A percentile compares a stretch with the other conserved stretches of the same genome.
These are phyloP conservation scores for Pachydiplax longipennis DNA, from an alignment of 2,888 invertebrate species.

Conservation along the genomic window DNA sequence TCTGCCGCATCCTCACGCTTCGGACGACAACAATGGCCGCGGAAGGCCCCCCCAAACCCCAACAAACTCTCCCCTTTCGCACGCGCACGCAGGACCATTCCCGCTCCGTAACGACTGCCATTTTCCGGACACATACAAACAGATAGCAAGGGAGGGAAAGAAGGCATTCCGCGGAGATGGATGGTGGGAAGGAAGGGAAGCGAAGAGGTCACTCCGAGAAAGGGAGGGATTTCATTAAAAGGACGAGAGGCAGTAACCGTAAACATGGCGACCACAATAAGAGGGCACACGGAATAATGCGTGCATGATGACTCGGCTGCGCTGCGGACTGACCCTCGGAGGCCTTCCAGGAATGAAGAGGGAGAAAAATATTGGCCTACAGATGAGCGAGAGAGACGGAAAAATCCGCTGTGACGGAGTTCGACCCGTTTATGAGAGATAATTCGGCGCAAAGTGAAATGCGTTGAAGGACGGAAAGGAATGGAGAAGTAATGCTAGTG, in stretches of 20 bases:
- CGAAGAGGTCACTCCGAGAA: neutral
- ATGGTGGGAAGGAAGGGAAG: neutral
- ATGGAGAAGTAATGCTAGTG: neutral
- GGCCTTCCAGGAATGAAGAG: constrained; percentile 13
- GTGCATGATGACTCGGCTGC: constrained; percentile 14
- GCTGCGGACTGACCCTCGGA: neutral
- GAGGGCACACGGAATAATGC: constrained; percentile 33
- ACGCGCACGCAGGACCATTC: constrained; percentile 14
- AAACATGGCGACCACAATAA: constrained; percentile 41
- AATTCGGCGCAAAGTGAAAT: neutral
- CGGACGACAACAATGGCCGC: neutral
- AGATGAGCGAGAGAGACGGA: neutral
- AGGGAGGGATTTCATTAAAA: constrained; percentile 1
- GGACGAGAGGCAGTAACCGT: constrained; percentile 24
- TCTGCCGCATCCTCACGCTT: neutral
- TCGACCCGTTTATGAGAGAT: neutral
- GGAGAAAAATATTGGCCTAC: neutral
- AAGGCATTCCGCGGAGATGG: neutral
- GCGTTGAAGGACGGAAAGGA: neutral
- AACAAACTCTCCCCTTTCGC: neutral
- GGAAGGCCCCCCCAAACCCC: neutral
- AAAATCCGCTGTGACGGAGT: neutral
- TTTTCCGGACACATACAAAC: constrained; percentile 30
- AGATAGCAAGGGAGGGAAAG: constrained; percentile 5
- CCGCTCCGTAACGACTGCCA: constrained; percentile 36